Conservation (phyloP, 2,888 invertebrate species). For the Drosophila leonis region DNA sequence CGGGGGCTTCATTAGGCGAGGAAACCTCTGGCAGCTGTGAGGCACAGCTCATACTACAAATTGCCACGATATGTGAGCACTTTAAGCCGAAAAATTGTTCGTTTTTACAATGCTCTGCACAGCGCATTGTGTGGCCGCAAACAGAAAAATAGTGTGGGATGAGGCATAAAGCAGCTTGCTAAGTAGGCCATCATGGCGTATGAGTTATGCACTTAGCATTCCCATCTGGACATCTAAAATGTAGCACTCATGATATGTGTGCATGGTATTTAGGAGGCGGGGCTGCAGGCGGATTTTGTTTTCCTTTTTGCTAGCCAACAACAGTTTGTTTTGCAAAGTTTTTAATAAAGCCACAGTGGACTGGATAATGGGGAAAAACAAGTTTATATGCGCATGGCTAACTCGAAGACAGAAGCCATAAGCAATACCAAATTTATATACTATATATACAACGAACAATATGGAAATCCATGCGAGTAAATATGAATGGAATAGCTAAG, state of each 20-base stretch:
- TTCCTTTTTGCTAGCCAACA: slow-evolving; percentile 17
- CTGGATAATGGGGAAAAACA: slow-evolving; percentile 48
- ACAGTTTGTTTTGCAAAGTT: slow-evolving; percentile 58
- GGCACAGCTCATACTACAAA: slow-evolving; percentile 1
- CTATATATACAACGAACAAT: slow-evolving; percentile 16
- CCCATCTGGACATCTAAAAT: slow-evolving; percentile 45
- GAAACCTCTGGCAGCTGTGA: neutral
- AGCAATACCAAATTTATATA: slow-evolving; percentile 31
- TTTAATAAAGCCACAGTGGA: slow-evolving; percentile 74
- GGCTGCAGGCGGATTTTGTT: neutral
- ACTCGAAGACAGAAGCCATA: slow-evolving; percentile 35
- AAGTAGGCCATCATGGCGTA: slow-evolving; percentile 57
- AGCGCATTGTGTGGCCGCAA: slow-evolving; percentile 24
- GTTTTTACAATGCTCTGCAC: slow-evolving; percentile 3
- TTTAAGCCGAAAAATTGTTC: slow-evolving; percentile 14
- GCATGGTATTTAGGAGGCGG: neutral
- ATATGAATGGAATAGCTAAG: neutral
- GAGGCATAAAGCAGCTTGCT: slow-evolving; percentile 19
- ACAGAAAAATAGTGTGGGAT: neutral
- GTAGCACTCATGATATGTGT: slow-evolving; percentile 40
- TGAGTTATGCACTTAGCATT: slow-evolving; percentile 48
- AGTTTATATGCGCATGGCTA: slow-evolving; percentile 40
- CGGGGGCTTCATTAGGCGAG: slow-evolving; percentile 29
- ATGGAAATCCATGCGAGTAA: slow-evolving; percentile 28
- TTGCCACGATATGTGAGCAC: slow-evolving; percentile 48